These are phyloP conservation scores for Hippoglossus hippoglossus DNA, from an alignment of 2,797 vertebrate genomes.

Conservation along the genomic window DNA sequence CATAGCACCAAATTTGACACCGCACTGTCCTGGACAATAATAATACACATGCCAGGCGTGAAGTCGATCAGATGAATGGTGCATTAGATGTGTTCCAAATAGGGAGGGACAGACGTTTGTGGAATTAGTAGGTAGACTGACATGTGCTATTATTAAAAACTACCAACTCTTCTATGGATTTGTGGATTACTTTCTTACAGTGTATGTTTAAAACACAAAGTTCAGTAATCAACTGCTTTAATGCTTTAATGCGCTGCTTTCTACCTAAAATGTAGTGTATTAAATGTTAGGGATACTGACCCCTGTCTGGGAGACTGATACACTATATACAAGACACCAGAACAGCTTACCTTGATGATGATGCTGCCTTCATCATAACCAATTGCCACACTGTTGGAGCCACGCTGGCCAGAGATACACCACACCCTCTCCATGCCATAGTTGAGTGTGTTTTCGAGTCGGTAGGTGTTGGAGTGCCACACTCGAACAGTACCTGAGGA, in stretches of 20 bases:
- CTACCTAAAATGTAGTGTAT: not conserved
- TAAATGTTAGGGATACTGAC: not conserved
- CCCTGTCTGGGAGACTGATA: not conserved
- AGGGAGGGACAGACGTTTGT: too few relatives aligned
- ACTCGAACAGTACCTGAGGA: constrained; percentile 90
- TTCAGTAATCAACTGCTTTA: too few relatives aligned
- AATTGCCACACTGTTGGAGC: constrained; percentile 93
- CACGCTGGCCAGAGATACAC: constrained; percentile 91
- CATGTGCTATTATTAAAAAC: not conserved
- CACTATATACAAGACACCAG: not conserved
- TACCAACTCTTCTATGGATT: not conserved
- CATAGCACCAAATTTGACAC: too few relatives aligned
- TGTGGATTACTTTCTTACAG: too few relatives aligned
- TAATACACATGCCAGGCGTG: too few relatives aligned
- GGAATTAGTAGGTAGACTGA: too few relatives aligned
- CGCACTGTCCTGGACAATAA: too few relatives aligned
- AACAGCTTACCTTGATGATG: constrained; percentile 90
- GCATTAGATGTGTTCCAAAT: too few relatives aligned
- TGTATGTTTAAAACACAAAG: too few relatives aligned
- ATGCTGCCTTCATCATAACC: constrained; percentile 97
- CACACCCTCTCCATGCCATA: constrained; percentile 96
- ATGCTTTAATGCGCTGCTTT: not conserved
- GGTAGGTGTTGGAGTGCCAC: constrained; percentile 96
- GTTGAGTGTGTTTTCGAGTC: constrained; percentile 93
- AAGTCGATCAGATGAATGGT: too few relatives aligned